Evolutionary conservation across 2,113 vertebrate genomes (phyloP).

Genomic region (Bucco capensis): DNA sequence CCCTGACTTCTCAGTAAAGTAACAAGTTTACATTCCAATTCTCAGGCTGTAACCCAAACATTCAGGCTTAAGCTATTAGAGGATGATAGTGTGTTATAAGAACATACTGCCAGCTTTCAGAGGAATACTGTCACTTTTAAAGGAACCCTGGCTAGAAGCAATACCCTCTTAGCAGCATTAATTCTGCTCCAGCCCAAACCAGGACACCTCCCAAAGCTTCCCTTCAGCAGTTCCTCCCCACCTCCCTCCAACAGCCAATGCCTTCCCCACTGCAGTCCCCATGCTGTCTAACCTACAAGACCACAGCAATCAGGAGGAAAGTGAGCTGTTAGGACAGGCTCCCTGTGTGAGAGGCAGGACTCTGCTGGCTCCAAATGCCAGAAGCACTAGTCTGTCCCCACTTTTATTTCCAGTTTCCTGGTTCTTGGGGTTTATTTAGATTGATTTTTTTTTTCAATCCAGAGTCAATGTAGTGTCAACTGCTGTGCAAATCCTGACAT

Average conservation of each 20-base stretch:
- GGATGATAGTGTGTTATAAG: too few species aligned
- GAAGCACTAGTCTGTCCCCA: neutral
- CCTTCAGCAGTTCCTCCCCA: neutral
- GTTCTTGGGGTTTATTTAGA: neutral
- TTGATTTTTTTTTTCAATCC: neutral
- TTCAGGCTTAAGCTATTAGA: too few species aligned
- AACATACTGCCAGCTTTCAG: too few species aligned
- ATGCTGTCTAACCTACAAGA: neutral
- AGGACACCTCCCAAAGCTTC: neutral
- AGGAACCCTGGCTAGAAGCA: too few species aligned
- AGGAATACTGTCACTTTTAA: too few species aligned
- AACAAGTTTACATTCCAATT: too few species aligned
- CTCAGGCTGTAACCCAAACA: too few species aligned
- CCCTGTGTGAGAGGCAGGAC: neutral
- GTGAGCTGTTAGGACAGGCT: neutral
- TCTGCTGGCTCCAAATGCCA: neutral
- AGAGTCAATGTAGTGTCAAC: neutral
- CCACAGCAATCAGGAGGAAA: neutral
- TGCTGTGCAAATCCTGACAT: neutral
- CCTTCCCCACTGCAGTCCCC: neutral
- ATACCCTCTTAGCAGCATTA: too few species aligned
- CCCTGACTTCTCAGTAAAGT: too few species aligned
- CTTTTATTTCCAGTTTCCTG: neutral
- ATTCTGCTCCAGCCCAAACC: too few species aligned
- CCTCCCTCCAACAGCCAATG: accelerated